Evolutionary conservation across 2,888 invertebrate genomes (phyloP), one percentile per base, ranked within the genome.

Genomic region (Mythimna lalbum): DNA sequence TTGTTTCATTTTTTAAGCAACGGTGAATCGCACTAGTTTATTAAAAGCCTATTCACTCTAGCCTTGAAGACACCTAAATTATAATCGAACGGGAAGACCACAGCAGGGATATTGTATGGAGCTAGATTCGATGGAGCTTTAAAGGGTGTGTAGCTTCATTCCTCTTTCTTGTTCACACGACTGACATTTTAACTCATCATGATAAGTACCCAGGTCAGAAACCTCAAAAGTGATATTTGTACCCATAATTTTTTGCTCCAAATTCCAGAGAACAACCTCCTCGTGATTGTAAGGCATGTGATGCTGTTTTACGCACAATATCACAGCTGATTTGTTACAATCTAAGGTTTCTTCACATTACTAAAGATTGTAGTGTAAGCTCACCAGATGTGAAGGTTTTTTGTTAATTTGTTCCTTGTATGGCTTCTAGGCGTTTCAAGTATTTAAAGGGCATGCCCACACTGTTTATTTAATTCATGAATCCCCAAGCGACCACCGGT

Each of bases 141-240:
- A n/a, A n/a, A n/a, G n/a, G n/a, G n/a, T n/a, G n/a, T n/a, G n/a
- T n/a, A n/a, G n/a, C n/a, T n/a, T n/a, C n/a, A n/a, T n/a, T n/a
- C n/a, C n/a, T n/a, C n/a, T n/a, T n/a, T n/a, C n/a, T n/a, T n/a
- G n/a, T n/a, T n/a, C n/a, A n/a, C n/a, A n/a, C n/a, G n/a, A n/a
- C n/a, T n/a, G n/a, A n/a, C n/a, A n/a, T n/a, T n/a, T n/a, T n/a
- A n/a, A n/a, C n/a, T n/a, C n/a, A n/a, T n/a, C n/a, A n/a, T n/a
- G n/a, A n/a, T n/a, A n/a, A n/a, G n/a, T n/a, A n/a, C n/a, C 17
- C 36, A 73, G 39, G 19, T 53, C 75, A 53, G 74, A 75, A 80
- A 27, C 74, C 57, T 49, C 27, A 59, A 23, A 64, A 80, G 39
- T 75, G 53, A 31, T 23, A 73, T 7, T 21, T n/a, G 4, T 10